Percentiles rank a stretch among this genome's conserved stretches.
phyloP scores from a whole-genome alignment of 1,140 invertebrate species.

The Luehdorfia chinensis region DNA sequence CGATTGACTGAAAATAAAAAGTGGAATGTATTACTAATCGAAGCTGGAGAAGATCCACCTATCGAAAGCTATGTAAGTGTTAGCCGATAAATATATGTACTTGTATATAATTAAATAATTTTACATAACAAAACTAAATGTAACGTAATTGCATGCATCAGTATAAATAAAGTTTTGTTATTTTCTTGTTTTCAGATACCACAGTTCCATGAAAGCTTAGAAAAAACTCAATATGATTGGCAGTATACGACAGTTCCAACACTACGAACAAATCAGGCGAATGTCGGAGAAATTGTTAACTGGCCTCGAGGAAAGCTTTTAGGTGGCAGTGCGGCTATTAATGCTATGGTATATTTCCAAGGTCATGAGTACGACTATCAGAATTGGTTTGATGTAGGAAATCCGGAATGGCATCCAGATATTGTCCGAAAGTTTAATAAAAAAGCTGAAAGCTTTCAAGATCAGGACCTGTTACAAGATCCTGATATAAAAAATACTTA shows the following conservation, averaged over 20 bases:
- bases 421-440: constrained; percentile 22
- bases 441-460: constrained; percentile 31
- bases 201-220: constrained; percentile 10
- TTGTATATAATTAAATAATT: no score
- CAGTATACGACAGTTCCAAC: constrained; percentile 19
- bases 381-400: constrained; percentile 80
- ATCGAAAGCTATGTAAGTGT: constrained; percentile 23
- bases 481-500: constrained; percentile 19
- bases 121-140: no score
- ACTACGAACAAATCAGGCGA: constrained; percentile 15
- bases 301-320: constrained; percentile 75
- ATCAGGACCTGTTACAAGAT: constrained; percentile 18
- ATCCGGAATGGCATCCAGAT: constrained; percentile 81
- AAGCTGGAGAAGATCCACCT: constrained; percentile 73
- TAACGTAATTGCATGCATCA: no score
- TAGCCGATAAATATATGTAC: neutral
- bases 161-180: neutral
- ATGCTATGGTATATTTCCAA: constrained; percentile 83
- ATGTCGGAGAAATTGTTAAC: constrained; percentile 21
- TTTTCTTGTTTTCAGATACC: constrained; percentile 20
- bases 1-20: constrained; percentile 60
- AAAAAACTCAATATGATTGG: constrained; percentile 23
- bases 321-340: constrained; percentile 83
- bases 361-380: constrained; percentile 78
- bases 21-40: constrained; percentile 74